Evolutionary conservation across 2,888 invertebrate genomes (phyloP).

Genomic region (Leptothorax acervorum): DNA sequence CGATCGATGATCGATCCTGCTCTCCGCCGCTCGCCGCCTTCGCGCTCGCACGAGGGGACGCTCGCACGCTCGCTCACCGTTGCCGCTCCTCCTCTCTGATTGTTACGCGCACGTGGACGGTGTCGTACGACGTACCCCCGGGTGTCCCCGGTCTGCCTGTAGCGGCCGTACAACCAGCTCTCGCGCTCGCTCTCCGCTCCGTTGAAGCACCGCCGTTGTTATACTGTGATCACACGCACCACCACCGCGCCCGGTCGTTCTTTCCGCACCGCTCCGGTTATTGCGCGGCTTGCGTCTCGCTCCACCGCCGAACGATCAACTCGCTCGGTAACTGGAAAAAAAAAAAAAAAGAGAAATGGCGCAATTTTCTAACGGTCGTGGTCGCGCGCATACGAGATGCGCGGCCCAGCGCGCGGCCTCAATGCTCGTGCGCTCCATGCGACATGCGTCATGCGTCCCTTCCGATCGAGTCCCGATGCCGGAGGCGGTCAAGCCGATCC

Average conservation of each 20-base stretch:
- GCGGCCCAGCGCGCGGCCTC: no score
- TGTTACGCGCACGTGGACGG: conserved; percentile 34
- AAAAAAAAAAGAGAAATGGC: conserved; percentile 69
- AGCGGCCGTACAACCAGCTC: not conserved
- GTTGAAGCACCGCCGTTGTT: not conserved
- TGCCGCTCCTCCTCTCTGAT: not conserved
- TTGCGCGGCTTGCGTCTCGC: conserved; percentile 10
- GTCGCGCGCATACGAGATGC: conserved; percentile 62
- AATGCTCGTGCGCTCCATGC: not conserved
- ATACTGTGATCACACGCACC: not conserved
- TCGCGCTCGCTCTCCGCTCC: not conserved
- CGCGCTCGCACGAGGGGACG: not conserved
- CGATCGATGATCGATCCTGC: conserved; percentile 46
- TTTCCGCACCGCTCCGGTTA: conserved; percentile 13
- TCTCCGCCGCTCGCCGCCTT: not conserved
- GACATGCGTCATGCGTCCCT: no score
- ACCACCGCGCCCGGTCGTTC: conserved; percentile 21
- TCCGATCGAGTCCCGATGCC: not conserved
- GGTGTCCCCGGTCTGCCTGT: conserved; percentile 8
- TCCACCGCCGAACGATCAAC: conserved; percentile 61
- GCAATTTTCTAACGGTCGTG: conserved; percentile 76
- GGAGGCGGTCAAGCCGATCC: not conserved
- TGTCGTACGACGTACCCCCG: not conserved
- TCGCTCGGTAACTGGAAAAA: conserved; percentile 70
- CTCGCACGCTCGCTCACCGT: not conserved